Evolutionary conservation across 1,140 invertebrate species (phyloP), one percentile per base, ranked within the genome.

Genomic region (Metaphire vulgaris): DNA sequence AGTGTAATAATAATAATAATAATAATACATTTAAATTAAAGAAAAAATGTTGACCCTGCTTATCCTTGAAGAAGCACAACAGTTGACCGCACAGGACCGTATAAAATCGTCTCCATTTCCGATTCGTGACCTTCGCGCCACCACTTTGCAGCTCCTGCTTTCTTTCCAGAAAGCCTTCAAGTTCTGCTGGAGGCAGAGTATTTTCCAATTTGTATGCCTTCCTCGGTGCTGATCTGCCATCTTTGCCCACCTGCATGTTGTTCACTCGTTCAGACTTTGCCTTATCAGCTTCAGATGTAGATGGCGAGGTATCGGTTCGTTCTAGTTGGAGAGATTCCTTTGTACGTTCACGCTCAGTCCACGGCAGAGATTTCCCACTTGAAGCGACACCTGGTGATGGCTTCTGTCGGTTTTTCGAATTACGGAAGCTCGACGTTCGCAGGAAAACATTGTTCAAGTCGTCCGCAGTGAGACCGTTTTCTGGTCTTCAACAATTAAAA

Each of bases 1-100:
- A n/a, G n/a, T n/a, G n/a, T n/a, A n/a, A n/a, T n/a, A n/a, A n/a
- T n/a, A n/a, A n/a, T n/a, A n/a, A n/a, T n/a, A n/a, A n/a, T n/a
- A n/a, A n/a, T n/a, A n/a, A n/a, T n/a, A n/a, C n/a, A n/a, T n/a
- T n/a, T n/a, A n/a, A n/a, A n/a, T n/a, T n/a, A n/a, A n/a, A n/a
- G n/a, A n/a, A n/a, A n/a, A n/a, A n/a, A n/a, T n/a, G n/a, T n/a
- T 67, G 80, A 88, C 96, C 95, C 77, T 92, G 91, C 81, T 93
- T 91, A 83, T 97, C 96, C 83, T 96, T 95, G 88, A 98, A 99
- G 91, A 99, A 99, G 87, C 96, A 98, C 29, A 99, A 87, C 76
- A 98, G 85, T 84, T 99, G 96, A 0, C 96, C 96, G 84, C 95
- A 98, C 0, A 99, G 87, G 33, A 98, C 96, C 1, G 94, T 94